Evolutionary conservation across 2,797 vertebrate genomes (phyloP).

Genomic region (Melanotaenia maccullochi): DNA sequence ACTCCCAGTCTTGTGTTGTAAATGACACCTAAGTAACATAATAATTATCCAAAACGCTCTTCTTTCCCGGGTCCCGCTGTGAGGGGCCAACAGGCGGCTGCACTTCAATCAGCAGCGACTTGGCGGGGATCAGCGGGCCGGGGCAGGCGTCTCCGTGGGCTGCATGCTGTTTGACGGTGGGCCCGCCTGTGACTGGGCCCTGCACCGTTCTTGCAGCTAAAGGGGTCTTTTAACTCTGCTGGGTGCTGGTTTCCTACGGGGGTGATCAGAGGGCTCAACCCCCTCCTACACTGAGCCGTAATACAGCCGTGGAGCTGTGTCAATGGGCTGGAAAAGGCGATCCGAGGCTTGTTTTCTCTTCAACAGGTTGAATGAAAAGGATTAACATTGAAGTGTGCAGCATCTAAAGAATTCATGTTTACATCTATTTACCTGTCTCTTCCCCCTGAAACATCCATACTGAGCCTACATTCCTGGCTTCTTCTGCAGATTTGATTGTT

Average conservation of each 20-base stretch:
- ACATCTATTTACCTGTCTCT: not conserved
- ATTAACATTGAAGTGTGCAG: conserved; percentile 57
- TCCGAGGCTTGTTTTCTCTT: conserved; percentile 60
- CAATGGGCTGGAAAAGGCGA: conserved; percentile 68
- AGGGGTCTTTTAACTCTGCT: conserved; percentile 77
- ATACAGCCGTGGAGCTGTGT: conserved; percentile 57
- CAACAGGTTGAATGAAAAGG: conserved; percentile 66
- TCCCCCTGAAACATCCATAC: not conserved
- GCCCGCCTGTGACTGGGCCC: conserved; percentile 49
- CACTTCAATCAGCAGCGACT: conserved; percentile 79
- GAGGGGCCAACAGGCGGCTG: conserved; percentile 75
- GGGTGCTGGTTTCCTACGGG: conserved; percentile 70
- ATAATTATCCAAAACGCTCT: conserved; percentile 79
- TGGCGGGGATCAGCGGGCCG: conserved; percentile 64
- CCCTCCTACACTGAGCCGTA: conserved; percentile 65
- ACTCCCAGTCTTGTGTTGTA: conserved; percentile 81
- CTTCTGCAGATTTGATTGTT: conserved; percentile 2
- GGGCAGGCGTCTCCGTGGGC: conserved; percentile 72
- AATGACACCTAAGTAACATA: conserved; percentile 83
- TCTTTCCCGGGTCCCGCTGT: conserved; percentile 71
- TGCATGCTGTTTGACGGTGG: conserved; percentile 61
- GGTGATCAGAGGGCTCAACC: conserved; percentile 78
- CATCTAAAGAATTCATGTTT: conserved; percentile 39
- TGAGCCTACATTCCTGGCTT: not conserved
- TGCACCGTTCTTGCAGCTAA: conserved; percentile 44